phyloP scores from a whole-genome alignment of 2,113 vertebrate genomes.

The Sorex fumeus region DNA sequence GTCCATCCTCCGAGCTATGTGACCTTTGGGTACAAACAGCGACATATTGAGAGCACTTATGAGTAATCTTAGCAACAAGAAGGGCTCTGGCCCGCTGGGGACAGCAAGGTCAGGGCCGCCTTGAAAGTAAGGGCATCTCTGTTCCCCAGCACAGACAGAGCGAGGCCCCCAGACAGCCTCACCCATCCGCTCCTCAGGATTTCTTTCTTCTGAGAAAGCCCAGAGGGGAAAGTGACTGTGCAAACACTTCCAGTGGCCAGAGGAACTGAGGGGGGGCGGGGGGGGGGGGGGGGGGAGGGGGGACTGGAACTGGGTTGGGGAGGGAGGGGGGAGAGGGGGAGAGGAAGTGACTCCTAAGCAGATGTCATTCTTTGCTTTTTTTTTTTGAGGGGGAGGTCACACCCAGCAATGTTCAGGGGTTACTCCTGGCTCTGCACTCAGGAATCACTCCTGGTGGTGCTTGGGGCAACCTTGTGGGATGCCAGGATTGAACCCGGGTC shows the following conservation, averaged over 20 bases:
- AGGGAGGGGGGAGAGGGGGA: background rate
- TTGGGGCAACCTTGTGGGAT: too few species aligned
- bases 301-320: background rate
- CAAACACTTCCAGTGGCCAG: background rate
- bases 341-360: slow-evolving; percentile 12
- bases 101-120: background rate
- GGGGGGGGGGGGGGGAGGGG: background rate
- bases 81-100: background rate
- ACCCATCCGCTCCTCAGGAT: background rate
- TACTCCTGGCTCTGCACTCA: too few species aligned
- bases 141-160: fast-evolving
- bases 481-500: too few species aligned
- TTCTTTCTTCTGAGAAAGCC: slow-evolving; percentile 15
- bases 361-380: slow-evolving; percentile 14
- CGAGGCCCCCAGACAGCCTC: background rate
- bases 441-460: too few species aligned
- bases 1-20: background rate
- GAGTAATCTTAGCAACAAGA: background rate
- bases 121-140: background rate
- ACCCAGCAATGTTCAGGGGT: too few species aligned
- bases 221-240: background rate
- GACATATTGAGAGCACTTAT: background rate
- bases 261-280: background rate
- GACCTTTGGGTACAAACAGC: background rate
- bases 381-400: too few species aligned